A percentile compares a stretch with the other conserved stretches of the same genome.
Conservation (phyloP, 2,113 vertebrate genomes). For the Hepsetus odoe region DNA sequence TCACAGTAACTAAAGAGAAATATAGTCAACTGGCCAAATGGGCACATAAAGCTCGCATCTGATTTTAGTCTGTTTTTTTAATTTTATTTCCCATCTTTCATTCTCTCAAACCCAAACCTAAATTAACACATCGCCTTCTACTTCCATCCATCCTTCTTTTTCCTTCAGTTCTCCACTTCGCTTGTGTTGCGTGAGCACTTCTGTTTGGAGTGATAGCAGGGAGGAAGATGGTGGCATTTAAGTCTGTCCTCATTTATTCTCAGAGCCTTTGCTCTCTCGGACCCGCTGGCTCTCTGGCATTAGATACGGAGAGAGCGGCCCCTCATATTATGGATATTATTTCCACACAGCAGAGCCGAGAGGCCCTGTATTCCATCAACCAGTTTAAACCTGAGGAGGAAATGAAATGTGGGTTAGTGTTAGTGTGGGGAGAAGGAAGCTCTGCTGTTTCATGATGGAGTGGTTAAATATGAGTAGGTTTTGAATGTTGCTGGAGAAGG, state of each 20-base stretch:
- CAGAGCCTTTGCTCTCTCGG: neutral
- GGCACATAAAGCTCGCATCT: neutral
- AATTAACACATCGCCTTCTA: neutral
- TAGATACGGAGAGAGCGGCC: neutral
- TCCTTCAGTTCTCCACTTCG: constrained; percentile 29
- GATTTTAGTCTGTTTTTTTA: neutral
- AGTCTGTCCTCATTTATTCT: constrained; percentile 7
- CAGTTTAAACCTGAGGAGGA: neutral
- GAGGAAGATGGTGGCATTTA: constrained; percentile 16
- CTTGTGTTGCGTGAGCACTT: constrained; percentile 1
- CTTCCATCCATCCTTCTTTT: constrained; percentile 13
- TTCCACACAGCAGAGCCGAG: neutral
- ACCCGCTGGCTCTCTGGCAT: neutral
- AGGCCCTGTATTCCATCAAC: neutral
- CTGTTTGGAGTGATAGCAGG: constrained; percentile 24
- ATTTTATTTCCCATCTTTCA: neutral
- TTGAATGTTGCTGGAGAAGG: constrained; percentile 10
- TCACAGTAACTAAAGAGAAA: too few species aligned
- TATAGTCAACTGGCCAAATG: too few species aligned
- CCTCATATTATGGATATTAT: neutral
- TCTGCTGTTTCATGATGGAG: neutral
- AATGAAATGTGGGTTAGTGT: neutral
- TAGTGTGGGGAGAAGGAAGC: neutral
- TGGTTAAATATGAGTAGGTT: neutral
- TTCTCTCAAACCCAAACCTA: neutral